These are phyloP conservation scores for Cassiopea andromeda DNA, from an alignment of 30 jellyfish, hydroid and myxozoan species.

Conservation along the genomic window DNA sequence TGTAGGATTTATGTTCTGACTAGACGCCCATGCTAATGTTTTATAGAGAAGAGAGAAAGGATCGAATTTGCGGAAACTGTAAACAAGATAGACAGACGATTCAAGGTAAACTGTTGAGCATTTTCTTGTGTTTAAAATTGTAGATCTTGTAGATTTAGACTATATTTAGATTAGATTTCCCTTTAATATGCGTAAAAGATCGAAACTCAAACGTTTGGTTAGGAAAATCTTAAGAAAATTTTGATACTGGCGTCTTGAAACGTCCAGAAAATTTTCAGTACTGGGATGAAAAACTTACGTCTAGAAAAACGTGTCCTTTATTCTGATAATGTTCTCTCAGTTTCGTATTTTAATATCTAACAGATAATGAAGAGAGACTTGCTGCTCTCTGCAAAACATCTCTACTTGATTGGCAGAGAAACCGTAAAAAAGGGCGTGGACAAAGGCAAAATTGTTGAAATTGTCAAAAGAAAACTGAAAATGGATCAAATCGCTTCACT, in stretches of 20 bases:
- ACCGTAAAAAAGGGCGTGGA: slow-evolving; percentile 98
- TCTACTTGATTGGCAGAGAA: slow-evolving; percentile 95
- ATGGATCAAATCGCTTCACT: slow-evolving; percentile 83
- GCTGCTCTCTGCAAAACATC: slow-evolving; percentile 90
- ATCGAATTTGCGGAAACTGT: slow-evolving; percentile 97
- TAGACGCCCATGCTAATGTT: background rate
- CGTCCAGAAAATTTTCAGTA: too few relatives aligned
- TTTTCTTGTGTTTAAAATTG: background rate
- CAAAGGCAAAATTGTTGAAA: slow-evolving; percentile 96
- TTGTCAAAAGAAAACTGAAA: slow-evolving; percentile 87
- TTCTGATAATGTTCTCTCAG: background rate
- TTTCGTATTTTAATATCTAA: background rate
- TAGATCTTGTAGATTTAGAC: too few relatives aligned
- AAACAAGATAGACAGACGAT: slow-evolving; percentile 85
- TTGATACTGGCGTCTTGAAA: too few relatives aligned
- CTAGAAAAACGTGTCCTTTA: too few relatives aligned
- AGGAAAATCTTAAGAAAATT: too few relatives aligned
- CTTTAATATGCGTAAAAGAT: too few relatives aligned
- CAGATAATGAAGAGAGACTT: slow-evolving; percentile 90
- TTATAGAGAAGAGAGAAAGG: slow-evolving; percentile 91
- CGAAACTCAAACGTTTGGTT: too few relatives aligned
- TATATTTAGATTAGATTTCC: too few relatives aligned
- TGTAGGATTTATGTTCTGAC: background rate
- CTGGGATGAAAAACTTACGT: too few relatives aligned
- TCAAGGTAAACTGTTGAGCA: slow-evolving; percentile 70